Conservation (phyloP, 2,797 vertebrate species). For the Huso huso region DNA sequence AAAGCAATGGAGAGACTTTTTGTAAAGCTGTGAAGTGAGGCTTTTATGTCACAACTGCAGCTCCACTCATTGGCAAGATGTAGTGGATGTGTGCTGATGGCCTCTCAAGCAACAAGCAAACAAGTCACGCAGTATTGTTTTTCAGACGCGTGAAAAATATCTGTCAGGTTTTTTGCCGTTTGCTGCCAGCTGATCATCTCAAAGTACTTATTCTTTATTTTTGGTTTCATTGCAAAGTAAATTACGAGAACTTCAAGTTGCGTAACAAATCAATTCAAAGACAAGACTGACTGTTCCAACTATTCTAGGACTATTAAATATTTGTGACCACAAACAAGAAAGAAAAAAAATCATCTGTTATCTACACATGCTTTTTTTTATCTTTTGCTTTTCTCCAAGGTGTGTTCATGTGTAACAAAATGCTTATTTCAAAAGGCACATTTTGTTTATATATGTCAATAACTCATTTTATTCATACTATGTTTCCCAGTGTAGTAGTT, state of each 20-base stretch:
- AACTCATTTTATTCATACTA: no score
- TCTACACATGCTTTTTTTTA: neutral
- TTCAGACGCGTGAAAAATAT: neutral
- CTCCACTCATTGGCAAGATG: neutral
- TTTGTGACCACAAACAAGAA: neutral
- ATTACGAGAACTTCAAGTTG: slow-evolving; percentile 2
- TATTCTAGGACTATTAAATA: neutral
- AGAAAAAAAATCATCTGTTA: neutral
- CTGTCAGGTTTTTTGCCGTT: neutral
- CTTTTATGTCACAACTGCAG: neutral
- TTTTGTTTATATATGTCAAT: no score
- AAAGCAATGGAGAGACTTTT: neutral
- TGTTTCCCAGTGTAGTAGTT: no score
- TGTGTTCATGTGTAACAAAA: no score
- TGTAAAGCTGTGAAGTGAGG: neutral
- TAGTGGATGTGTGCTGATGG: neutral
- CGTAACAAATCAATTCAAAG: slow-evolving; percentile 19
- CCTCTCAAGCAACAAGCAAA: neutral
- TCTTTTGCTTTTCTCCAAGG: no score
- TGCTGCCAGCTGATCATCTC: slow-evolving; percentile 2
- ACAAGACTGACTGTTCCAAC: slow-evolving; percentile 8
- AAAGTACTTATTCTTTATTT: slow-evolving; percentile 2
- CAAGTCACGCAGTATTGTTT: neutral
- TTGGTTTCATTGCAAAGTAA: slow-evolving; percentile 3
- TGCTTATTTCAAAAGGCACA: no score